A percentile compares a stretch with the other conserved stretches of the same genome.
phyloP scores from a whole-genome alignment of 1,140 invertebrate species.

The Philaenus spumarius region DNA sequence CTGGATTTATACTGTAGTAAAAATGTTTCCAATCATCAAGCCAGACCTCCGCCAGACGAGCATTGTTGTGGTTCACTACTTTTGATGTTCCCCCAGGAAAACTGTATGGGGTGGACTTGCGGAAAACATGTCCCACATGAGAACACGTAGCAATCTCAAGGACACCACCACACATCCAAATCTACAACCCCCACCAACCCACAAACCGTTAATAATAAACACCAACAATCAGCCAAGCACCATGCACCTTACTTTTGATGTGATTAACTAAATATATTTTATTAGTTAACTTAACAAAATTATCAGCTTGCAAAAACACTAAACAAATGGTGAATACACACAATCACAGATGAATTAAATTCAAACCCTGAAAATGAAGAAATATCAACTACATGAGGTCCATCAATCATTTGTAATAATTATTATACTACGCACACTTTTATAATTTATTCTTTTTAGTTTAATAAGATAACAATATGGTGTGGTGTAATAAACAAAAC shows the following conservation, averaged over 20 bases:
- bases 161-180: conserved; percentile 95
- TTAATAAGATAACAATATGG: too few species aligned
- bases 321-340: too few species aligned
- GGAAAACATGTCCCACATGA: conserved; percentile 94
- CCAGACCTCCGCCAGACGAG: conserved; percentile 93
- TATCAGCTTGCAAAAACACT: too few species aligned
- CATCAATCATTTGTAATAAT: too few species aligned
- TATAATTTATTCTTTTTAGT: too few species aligned
- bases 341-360: too few species aligned
- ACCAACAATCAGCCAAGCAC: not conserved
- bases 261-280: too few species aligned
- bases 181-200: conserved; percentile 48
- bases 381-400: too few species aligned
- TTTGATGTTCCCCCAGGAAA: conserved; percentile 97
- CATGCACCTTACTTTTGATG: too few species aligned
- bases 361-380: too few species aligned
- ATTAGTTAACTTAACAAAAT: not conserved
- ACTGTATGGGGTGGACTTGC: conserved; percentile 97
- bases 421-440: too few species aligned
- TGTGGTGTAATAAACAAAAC: too few species aligned
- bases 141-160: conserved; percentile 89
- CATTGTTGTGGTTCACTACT: conserved; percentile 98
- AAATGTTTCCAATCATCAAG: conserved; percentile 97
- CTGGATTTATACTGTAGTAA: conserved; percentile 98
- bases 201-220: not conserved